phyloP scores from a whole-genome alignment of 2,113 vertebrate genomes.

The Gracilinanus agilis region DNA sequence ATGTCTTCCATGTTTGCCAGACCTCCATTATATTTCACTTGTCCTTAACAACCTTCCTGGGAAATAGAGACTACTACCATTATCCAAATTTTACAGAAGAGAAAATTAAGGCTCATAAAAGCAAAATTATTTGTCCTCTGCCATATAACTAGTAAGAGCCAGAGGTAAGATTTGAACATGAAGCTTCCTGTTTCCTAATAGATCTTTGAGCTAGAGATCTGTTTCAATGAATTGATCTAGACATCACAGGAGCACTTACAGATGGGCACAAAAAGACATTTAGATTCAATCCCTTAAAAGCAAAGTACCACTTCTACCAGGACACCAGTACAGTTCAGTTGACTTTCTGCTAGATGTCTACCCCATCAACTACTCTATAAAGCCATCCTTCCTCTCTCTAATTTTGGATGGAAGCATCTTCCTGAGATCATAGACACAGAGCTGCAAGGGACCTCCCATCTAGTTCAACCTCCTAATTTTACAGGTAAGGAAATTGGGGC shows the following conservation, averaged over 20 bases:
- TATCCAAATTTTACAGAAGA: neutral
- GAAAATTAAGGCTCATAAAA: neutral
- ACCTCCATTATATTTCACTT: neutral
- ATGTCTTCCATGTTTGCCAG: neutral
- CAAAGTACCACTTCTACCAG: conserved; percentile 8
- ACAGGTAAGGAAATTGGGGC: conserved; percentile 28
- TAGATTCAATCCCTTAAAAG: neutral
- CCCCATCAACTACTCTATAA: neutral
- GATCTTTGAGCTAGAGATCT: neutral
- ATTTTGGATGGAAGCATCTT: conserved; percentile 7
- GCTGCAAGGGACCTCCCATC: neutral
- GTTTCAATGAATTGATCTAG: neutral
- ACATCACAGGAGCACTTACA: neutral
- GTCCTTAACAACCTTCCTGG: neutral
- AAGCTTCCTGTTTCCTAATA: neutral
- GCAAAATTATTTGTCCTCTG: neutral
- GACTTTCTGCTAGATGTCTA: neutral
- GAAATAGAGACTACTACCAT: neutral
- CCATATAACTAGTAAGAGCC: neutral
- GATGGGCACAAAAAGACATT: neutral
- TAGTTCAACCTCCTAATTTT: conserved; percentile 1
- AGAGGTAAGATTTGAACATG: neutral
- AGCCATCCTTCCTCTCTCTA: conserved; percentile 16
- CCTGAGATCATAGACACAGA: neutral
- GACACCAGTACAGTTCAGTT: neutral